A percentile compares a stretch with the other conserved stretches of the same genome.
These are phyloP conservation scores for Drosophila lutescens DNA, from an alignment of 2,888 invertebrate species.

Conservation along the genomic window DNA sequence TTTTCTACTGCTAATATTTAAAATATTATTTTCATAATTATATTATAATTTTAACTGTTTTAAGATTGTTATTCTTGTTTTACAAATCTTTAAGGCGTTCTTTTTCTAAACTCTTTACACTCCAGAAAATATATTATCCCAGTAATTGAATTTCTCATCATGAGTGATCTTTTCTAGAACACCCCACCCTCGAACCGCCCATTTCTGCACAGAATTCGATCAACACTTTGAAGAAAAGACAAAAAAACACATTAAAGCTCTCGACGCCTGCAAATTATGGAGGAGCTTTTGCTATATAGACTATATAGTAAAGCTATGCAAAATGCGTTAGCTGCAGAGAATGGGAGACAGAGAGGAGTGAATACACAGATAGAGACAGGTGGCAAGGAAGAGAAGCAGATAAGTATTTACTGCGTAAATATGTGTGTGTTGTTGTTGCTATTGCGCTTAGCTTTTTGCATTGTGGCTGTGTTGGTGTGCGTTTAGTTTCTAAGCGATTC, in stretches of 20 bases:
- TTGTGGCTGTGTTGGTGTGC: conserved; percentile 26
- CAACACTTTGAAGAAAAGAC: conserved; percentile 2
- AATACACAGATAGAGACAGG: conserved; percentile 7
- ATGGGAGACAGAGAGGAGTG: not conserved
- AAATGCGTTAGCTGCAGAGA: conserved; percentile 56
- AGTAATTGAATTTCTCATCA: too few relatives aligned
- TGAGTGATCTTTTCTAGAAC: not conserved
- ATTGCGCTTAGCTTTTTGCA: conserved; percentile 50
- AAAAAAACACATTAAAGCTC: conserved; percentile 15
- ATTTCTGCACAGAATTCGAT: conserved; percentile 21
- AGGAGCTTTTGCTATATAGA: conserved; percentile 30
- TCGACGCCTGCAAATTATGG: conserved; percentile 24
- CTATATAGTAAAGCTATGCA: conserved; percentile 35
- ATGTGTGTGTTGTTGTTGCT: conserved; percentile 43
- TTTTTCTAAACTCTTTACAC: too few relatives aligned
- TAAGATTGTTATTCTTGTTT: too few relatives aligned
- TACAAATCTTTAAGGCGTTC: too few relatives aligned
- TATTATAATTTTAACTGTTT: too few relatives aligned
- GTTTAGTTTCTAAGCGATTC: conserved; percentile 2
- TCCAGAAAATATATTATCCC: too few relatives aligned
- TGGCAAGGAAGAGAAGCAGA: conserved; percentile 21
- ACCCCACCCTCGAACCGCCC: not conserved
- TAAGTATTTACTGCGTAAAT: conserved; percentile 68
- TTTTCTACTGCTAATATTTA: too few relatives aligned
- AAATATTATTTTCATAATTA: too few relatives aligned